Evolutionary conservation across 2,888 invertebrate species (phyloP).

Genomic region (Drosophila tanythrix): DNA sequence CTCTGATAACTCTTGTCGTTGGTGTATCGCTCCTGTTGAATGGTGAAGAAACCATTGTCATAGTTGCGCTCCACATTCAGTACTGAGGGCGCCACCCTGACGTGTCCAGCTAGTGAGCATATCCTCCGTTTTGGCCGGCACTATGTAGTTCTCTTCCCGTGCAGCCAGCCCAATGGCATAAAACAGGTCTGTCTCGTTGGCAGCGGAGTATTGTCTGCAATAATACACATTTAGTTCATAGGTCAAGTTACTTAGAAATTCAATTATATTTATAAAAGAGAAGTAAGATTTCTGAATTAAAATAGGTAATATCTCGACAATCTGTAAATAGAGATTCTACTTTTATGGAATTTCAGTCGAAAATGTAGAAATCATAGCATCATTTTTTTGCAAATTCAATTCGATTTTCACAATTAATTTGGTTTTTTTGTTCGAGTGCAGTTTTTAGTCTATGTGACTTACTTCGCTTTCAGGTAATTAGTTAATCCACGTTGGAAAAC

Average conservation of each 20-base stretch:
- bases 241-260: background rate
- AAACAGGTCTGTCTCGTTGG: slow-evolving; percentile 78
- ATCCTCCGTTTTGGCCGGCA: slow-evolving; percentile 86
- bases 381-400: background rate
- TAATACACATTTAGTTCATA: background rate
- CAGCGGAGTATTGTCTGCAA: slow-evolving; percentile 47
- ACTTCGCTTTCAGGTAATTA: slow-evolving; percentile 80
- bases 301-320: background rate
- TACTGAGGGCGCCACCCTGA: slow-evolving; percentile 87
- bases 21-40: slow-evolving; percentile 85
- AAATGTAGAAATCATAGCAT: background rate
- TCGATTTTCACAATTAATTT: background rate
- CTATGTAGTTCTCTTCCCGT: slow-evolving; percentile 57
- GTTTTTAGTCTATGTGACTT: slow-evolving; percentile 30
- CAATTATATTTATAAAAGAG: background rate
- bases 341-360: background rate
- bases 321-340: background rate
- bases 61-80: slow-evolving; percentile 86
- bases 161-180: slow-evolving; percentile 71
- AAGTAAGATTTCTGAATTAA: background rate
- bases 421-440: background rate
- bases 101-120: slow-evolving; percentile 88
- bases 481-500: slow-evolving; percentile 81
- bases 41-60: slow-evolving; percentile 83
- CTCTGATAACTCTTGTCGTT: slow-evolving; percentile 51